Evolutionary conservation across 2,888 invertebrate species (phyloP).

Genomic region (Clusia tigrina): DNA sequence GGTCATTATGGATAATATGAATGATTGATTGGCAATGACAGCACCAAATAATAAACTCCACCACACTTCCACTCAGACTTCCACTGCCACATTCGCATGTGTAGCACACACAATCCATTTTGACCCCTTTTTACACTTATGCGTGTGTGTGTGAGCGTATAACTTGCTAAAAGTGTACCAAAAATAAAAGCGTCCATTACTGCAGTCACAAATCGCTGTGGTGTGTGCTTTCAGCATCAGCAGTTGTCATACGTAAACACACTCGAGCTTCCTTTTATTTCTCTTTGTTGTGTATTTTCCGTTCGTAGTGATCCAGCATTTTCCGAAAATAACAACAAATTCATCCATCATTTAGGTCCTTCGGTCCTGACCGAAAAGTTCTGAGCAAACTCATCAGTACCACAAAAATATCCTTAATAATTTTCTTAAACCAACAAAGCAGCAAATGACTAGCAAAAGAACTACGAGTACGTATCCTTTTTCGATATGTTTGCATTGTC

Average conservation of each 20-base stretch:
- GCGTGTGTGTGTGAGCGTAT: too few species aligned
- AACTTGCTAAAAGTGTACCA: conserved; percentile 26
- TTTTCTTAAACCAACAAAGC: conserved; percentile 56
- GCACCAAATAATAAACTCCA: conserved; percentile 39
- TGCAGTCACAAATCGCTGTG: conserved; percentile 39
- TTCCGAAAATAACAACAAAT: conserved; percentile 22
- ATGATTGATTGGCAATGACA: conserved; percentile 51
- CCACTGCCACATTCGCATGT: not conserved
- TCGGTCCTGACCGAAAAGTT: conserved; percentile 36
- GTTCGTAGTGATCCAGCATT: conserved; percentile 27
- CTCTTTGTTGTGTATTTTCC: conserved; percentile 51
- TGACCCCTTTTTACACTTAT: conserved; percentile 56
- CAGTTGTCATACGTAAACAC: conserved; percentile 56
- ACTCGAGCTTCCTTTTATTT: conserved; percentile 50
- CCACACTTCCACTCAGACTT: not conserved
- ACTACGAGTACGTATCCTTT: conserved; percentile 18
- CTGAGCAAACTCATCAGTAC: conserved; percentile 58
- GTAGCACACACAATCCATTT: conserved; percentile 45
- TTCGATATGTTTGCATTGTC: conserved; percentile 21
- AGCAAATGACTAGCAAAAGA: conserved; percentile 13
- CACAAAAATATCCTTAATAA: conserved; percentile 61
- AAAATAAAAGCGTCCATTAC: conserved; percentile 58
- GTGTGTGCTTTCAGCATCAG: conserved; percentile 34
- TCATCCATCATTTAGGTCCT: conserved; percentile 33
- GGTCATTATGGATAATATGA: conserved; percentile 37